A percentile compares a stretch with the other conserved stretches of the same genome.
phyloP scores from a whole-genome alignment of 1,140 invertebrate genomes.

The Tribolium madens region DNA sequence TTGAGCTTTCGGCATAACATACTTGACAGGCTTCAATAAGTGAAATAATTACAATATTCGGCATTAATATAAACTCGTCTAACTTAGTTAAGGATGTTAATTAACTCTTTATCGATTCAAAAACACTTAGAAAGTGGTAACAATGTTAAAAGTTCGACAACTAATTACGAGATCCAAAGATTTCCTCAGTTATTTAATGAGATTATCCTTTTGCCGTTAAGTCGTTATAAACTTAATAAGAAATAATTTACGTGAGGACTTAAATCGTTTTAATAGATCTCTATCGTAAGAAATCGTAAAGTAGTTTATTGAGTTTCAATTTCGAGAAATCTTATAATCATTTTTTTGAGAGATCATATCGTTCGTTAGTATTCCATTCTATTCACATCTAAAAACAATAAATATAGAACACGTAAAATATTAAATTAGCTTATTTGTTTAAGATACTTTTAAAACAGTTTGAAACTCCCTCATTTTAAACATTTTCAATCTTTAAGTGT shows the following conservation, averaged over 20 bases:
- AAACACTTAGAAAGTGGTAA: constrained; percentile 26
- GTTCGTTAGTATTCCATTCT: too few species aligned
- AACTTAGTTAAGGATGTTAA: background rate
- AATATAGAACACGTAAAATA: background rate
- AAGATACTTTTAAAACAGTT: background rate
- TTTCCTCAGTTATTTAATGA: constrained; percentile 15
- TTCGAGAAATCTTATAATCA: too few species aligned
- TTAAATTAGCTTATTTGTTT: background rate
- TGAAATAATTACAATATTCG: background rate
- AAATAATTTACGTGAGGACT: constrained; percentile 1
- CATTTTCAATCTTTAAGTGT: too few species aligned
- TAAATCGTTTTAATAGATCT: background rate
- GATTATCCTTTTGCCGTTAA: constrained; percentile 24
- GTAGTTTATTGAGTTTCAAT: too few species aligned
- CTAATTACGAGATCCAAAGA: constrained; percentile 21
- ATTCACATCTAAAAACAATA: too few species aligned
- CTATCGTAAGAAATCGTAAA: background rate
- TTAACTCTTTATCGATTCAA: constrained; percentile 16
- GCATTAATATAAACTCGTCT: background rate
- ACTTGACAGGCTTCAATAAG: background rate
- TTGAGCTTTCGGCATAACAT: background rate
- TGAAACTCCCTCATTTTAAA: background rate
- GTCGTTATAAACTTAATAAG: constrained; percentile 11
- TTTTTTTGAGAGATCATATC: too few species aligned
- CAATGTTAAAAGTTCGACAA: constrained; percentile 27